Conservation (phyloP, 1,140 invertebrate species). For the Nasonia longicornis region DNA sequence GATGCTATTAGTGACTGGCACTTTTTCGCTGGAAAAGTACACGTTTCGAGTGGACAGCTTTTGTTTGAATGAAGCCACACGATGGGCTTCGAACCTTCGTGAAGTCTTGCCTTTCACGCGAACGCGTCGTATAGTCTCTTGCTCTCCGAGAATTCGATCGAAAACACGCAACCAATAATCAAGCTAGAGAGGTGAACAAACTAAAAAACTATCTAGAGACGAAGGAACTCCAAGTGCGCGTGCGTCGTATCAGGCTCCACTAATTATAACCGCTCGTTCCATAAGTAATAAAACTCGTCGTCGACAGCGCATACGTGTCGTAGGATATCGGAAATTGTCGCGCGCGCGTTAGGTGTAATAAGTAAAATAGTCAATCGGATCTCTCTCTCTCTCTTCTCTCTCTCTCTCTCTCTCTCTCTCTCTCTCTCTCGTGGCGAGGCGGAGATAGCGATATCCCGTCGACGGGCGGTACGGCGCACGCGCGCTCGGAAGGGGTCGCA, state of each 20-base stretch:
- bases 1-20: no score
- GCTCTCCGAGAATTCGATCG: no score
- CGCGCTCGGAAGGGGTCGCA: slow-evolving; percentile 46
- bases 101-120: no score
- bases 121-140: no score
- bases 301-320: neutral
- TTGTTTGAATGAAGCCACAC: no score
- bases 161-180: neutral
- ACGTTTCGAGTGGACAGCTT: no score
- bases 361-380: slow-evolving; percentile 28
- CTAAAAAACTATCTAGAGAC: neutral
- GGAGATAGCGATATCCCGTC: slow-evolving; percentile 18
- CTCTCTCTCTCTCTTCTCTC: neutral
- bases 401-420: neutral
- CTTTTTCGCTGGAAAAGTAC: no score
- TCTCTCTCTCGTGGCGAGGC: neutral
- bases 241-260: neutral
- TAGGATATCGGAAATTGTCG: neutral
- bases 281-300: neutral
- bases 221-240: slow-evolving; percentile 4
- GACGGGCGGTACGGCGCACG: neutral
- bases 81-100: no score
- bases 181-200: neutral
- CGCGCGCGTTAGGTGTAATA: slow-evolving; percentile 14
- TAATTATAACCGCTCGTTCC: neutral